Evolutionary conservation across 2,113 vertebrate species (phyloP).

Genomic region (Leucopsar rothschildi): DNA sequence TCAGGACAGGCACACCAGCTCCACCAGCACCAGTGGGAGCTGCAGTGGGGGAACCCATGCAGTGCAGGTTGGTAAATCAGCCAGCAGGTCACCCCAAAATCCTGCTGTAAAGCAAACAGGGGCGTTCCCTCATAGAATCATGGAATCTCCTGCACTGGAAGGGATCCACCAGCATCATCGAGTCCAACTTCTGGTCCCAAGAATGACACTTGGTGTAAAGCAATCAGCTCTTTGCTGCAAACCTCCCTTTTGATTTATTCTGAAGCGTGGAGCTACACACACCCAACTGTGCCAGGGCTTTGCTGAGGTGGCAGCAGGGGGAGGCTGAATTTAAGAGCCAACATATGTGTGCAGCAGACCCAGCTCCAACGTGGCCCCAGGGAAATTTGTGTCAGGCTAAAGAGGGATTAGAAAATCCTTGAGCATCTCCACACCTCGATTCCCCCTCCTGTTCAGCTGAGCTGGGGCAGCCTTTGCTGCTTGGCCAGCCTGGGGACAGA

Average conservation of each 20-base stretch:
- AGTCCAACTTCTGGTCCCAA: background rate
- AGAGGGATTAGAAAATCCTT: background rate
- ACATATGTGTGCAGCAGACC: background rate
- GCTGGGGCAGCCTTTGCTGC: background rate
- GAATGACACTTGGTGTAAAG: background rate
- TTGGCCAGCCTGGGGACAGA: background rate
- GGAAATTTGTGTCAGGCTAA: background rate
- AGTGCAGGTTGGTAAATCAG: background rate
- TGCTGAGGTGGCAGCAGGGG: accelerated
- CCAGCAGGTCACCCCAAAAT: background rate
- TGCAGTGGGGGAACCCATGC: accelerated
- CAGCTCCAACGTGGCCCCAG: background rate
- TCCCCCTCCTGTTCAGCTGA: background rate
- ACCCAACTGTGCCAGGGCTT: accelerated
- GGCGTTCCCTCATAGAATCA: background rate
- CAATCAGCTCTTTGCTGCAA: background rate
- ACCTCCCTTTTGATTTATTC: background rate
- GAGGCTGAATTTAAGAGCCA: background rate
- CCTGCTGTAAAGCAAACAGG: background rate
- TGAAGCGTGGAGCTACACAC: accelerated
- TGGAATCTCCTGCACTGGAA: background rate
- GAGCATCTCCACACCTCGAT: accelerated
- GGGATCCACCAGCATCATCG: accelerated
- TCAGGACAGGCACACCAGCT: accelerated
- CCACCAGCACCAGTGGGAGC: background rate